Evolutionary conservation across 1,140 invertebrate species (phyloP), one percentile per base, ranked within the genome.

Genomic region (Branchinecta lindahli): DNA sequence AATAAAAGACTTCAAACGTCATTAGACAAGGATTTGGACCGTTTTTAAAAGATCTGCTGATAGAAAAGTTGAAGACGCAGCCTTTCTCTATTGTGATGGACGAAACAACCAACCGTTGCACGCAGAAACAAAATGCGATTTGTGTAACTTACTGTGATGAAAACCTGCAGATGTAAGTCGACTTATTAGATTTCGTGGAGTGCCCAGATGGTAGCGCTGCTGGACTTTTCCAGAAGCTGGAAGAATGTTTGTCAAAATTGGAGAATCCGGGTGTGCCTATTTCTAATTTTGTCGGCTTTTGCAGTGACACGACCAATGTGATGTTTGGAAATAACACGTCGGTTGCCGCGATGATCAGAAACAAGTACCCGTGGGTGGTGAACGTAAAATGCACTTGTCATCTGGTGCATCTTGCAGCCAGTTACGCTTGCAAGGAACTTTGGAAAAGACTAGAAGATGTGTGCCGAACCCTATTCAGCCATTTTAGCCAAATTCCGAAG

Each of bases 351-450:
- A 65, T 70, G 8, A 72, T 76, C 61, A 76, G 73, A 73, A 20
- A 72, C 44, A 70, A 71, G 66, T 70, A 67, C 67, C 74, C 75
- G 12, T 66, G 72, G 65, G 75, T 78, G 68, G 72, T 73, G n/a
- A 74, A 72, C 46, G 67, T 79, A 4, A 77, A 77, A 73, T 78
- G 77, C 67, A 73, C 73, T 46, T 77, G 77, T 70, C 78, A 77
- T 73, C 74, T 75, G 69, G 75, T 78, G 4, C 72, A 77, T 72
- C 70, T 77, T 9, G 69, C 68, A 21, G 74, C 76, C 70, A 75
- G 72, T 8, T 73, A 77, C 70, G 76, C 76, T 33, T 78, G 76
- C 69, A 66, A 75, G 46, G 75, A 77, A 66, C 72, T 78, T 46
- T 76, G 75, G 15, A n/a, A 71, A 15, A 73, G 66, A 44, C 44